Base-by-base conservation (phyloP, 2,888 invertebrate species). In the Trissoscelio sp. region DNA sequence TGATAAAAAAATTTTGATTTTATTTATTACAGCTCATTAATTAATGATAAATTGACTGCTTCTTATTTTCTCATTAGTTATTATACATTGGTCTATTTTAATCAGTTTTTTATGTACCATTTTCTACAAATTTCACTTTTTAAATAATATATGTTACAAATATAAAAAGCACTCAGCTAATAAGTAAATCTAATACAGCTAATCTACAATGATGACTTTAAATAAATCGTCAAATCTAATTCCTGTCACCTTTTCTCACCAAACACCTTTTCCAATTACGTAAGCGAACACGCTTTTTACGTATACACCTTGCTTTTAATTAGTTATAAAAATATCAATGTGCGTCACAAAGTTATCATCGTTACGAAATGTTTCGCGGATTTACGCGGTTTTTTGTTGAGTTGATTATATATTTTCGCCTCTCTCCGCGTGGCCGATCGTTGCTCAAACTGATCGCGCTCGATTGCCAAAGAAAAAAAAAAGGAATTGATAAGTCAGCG, bases 401-500 rank as follows among this genome's bases (percentile, higher is more conserved):
- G 55, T 44, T 70, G 78, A 70, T 78, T 78, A 74, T 74, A 74
- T 79, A 82, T 78, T 82, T 77, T 82, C 78, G 70, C 74, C 78
- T 78, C 78, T 73, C 78, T 67, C 81, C 66, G 57, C 44, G 53
- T 74, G 58, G 62, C 60, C 31, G 67, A 55, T 62, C 60, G 67
- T 82, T 83, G 75, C 83, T 73, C 70, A 83, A 84, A 81, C 72
- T 62, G 74, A 81, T 74, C 48, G 64, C 79, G 62, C 42, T 70
- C 66, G 79, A 72, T 77, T 57, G 46, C 53, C 55, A 28, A 44
- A 67, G 72, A 84, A 83, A 84, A 83, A 85, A 78, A 11, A n/a
- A n/a, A 37, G 81, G 79, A 84, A 85, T 85, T 86, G 88, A 88
- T 87, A 87, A 88, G 84, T 85, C 85, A 84, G 79, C 69, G 75